Percentiles rank a stretch among this genome's conserved stretches.
Conservation (phyloP, 2,888 invertebrate genomes). For the Bembecia ichneumoniformis region DNA sequence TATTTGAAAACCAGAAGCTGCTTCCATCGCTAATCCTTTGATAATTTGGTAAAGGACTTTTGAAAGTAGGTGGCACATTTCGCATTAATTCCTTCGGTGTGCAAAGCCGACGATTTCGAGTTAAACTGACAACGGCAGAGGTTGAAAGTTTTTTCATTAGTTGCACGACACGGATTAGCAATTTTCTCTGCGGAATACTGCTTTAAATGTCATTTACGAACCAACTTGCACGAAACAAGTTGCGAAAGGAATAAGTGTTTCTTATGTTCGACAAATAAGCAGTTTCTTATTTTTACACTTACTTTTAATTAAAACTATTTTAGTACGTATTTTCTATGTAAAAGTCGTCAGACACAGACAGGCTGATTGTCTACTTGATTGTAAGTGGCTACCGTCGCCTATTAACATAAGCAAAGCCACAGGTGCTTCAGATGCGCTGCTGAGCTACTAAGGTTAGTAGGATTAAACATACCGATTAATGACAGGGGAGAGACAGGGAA, state of each 20-base stretch:
- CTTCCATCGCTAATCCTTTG: constrained; percentile 1
- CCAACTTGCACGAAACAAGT: too few species aligned
- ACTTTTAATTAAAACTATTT: not conserved
- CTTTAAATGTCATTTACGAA: not conserved
- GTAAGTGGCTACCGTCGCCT: not conserved
- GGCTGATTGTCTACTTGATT: not conserved
- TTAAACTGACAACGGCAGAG: constrained; percentile 20
- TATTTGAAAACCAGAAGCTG: too few species aligned
- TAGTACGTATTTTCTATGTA: not conserved
- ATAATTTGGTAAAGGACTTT: constrained; percentile 2
- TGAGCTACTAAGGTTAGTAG: too few species aligned
- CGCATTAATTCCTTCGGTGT: constrained; percentile 5
- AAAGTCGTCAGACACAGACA: not conserved
- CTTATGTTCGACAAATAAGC: too few species aligned
- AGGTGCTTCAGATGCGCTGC: not conserved
- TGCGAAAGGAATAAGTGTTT: too few species aligned
- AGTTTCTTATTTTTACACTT: too few species aligned
- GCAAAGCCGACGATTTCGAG: constrained; percentile 17
- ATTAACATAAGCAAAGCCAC: not conserved
- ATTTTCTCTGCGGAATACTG: constrained; percentile 11
- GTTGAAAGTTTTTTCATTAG: constrained; percentile 33
- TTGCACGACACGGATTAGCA: constrained; percentile 19
- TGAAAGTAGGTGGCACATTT: constrained; percentile 6
- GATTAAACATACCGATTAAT: too few species aligned
- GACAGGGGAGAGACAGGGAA: too few species aligned